These are phyloP conservation scores for Chrysomela aeneicollis DNA, from an alignment of 2,888 invertebrate genomes.

Conservation along the genomic window DNA sequence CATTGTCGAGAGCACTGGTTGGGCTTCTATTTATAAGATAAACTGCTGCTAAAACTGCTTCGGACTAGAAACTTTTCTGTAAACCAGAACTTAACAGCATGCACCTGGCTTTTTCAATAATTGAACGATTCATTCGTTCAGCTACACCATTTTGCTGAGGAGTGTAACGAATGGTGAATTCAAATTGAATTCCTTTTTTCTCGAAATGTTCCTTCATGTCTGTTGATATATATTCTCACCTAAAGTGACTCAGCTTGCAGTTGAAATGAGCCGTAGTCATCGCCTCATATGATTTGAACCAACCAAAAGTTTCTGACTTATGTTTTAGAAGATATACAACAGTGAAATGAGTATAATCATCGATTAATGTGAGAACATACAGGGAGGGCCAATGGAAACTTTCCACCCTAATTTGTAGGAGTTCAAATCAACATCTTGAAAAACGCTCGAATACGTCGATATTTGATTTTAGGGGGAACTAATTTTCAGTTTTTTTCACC, in stretches of 20 bases:
- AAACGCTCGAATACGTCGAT: no score
- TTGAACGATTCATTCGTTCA: conserved; percentile 18
- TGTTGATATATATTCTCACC: conserved; percentile 23
- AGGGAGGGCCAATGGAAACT: no score
- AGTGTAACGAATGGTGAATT: conserved; percentile 20
- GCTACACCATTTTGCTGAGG: conserved; percentile 26
- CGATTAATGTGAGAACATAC: conserved; percentile 52
- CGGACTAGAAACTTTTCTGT: conserved; percentile 44
- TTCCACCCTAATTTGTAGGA: no score
- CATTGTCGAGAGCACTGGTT: conserved; percentile 12
- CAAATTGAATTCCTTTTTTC: conserved; percentile 13
- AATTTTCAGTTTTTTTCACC: no score
- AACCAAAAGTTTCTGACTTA: conserved; percentile 14
- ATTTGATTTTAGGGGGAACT: no score
- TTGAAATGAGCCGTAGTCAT: no score
- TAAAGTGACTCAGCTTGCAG: conserved; percentile 36
- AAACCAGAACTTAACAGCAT: conserved; percentile 44
- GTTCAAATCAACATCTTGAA: no score
- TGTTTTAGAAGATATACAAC: conserved; percentile 43
- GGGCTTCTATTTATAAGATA: conserved; percentile 43
- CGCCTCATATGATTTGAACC: no score
- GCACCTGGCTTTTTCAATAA: no score
- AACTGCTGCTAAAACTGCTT: conserved; percentile 45
- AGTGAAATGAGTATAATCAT: conserved; percentile 52
- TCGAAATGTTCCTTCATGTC: conserved; percentile 9